Percentiles rank a stretch among this genome's conserved stretches.
Conservation (phyloP, 2,113 vertebrate species). For the Percopsis transmontana region DNA sequence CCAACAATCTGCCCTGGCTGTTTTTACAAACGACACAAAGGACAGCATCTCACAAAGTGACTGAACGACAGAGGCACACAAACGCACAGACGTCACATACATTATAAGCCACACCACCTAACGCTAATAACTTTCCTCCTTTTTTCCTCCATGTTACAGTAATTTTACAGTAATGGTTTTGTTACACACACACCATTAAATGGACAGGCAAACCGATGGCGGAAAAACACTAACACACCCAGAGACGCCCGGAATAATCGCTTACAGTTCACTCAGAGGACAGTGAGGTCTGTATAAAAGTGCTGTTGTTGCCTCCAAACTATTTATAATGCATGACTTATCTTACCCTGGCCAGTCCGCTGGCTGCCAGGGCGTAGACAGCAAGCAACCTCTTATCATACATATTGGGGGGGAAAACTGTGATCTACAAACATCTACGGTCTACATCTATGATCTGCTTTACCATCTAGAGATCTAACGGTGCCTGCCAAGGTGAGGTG, state of each 20-base stretch:
- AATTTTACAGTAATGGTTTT: neutral
- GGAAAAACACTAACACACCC: slow-evolving; percentile 8
- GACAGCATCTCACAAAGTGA: slow-evolving; percentile 41
- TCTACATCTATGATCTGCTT: too few species aligned
- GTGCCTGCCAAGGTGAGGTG: slow-evolving; percentile 11
- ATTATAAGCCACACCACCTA: slow-evolving; percentile 9
- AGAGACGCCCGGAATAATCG: slow-evolving; percentile 16
- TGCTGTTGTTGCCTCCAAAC: neutral
- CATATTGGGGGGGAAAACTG: slow-evolving; percentile 26
- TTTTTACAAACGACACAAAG: slow-evolving; percentile 55
- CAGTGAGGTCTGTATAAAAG: neutral
- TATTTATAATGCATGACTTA: slow-evolving; percentile 20
- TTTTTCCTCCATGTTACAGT: slow-evolving; percentile 17
- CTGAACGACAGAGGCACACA: slow-evolving; percentile 11
- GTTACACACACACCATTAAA: slow-evolving; percentile 13
- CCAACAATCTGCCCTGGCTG: slow-evolving; percentile 50
- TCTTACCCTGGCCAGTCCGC: slow-evolving; percentile 15
- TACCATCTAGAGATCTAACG: slow-evolving; percentile 43
- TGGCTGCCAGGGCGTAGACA: neutral
- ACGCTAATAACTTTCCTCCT: neutral
- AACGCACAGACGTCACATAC: neutral
- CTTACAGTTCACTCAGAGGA: slow-evolving; percentile 12
- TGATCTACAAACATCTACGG: slow-evolving; percentile 30
- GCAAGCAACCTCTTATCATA: slow-evolving; percentile 23
- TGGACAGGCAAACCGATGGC: slow-evolving; percentile 6